phyloP scores from a whole-genome alignment of 2,888 invertebrate species.

The Epiblema foenella region DNA sequence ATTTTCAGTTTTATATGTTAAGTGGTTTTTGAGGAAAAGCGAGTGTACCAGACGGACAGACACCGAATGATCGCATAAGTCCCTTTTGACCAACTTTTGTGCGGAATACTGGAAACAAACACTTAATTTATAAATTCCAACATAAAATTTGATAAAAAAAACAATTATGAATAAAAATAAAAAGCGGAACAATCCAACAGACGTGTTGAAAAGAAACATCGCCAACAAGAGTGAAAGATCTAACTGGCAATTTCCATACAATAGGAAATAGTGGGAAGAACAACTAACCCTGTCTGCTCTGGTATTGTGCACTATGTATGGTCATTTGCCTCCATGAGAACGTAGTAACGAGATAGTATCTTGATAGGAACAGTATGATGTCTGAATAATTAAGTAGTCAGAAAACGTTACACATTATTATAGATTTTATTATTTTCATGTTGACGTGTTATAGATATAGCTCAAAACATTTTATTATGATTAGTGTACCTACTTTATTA shows the following conservation, averaged over 20 bases:
- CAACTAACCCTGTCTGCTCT: conserved; percentile 41
- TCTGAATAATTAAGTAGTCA: conserved; percentile 1
- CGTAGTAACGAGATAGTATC: not conserved
- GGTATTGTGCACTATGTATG: conserved; percentile 37
- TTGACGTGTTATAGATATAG: too few relatives aligned
- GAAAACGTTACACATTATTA: not conserved
- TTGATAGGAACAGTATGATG: conserved; percentile 7
- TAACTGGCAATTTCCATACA: conserved; percentile 57
- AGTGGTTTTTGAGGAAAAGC: too few relatives aligned
- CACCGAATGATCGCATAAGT: too few relatives aligned
- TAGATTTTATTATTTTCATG: too few relatives aligned
- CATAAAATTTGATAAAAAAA: conserved; percentile 5
- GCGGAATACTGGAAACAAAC: not conserved
- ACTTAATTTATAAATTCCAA: not conserved
- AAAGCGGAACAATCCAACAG: conserved; percentile 25
- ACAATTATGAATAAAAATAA: conserved; percentile 7
- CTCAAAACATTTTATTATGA: too few relatives aligned
- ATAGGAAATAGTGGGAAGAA: conserved; percentile 56
- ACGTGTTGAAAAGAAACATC: conserved; percentile 37
- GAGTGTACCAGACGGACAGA: too few relatives aligned
- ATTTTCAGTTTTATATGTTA: too few relatives aligned
- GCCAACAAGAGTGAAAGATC: conserved; percentile 36
- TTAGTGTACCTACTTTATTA: too few relatives aligned
- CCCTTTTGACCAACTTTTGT: too few relatives aligned
- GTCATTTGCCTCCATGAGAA: conserved; percentile 24